Evolutionary conservation across 2,888 invertebrate genomes (phyloP), one percentile per base, ranked within the genome.

Genomic region (Philhelius pedissequus): DNA sequence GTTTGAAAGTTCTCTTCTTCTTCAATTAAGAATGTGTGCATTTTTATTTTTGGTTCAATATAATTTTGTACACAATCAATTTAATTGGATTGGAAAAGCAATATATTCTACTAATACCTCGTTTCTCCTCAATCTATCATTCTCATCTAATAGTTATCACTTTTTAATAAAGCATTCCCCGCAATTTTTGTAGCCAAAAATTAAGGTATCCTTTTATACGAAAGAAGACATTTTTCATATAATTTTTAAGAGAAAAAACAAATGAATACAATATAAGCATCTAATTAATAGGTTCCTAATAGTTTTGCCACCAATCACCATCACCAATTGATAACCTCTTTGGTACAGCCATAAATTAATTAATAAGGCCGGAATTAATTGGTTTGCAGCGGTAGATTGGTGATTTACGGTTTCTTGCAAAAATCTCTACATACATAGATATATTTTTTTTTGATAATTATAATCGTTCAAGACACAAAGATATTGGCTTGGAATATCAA

Each of bases 361-460:
- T 60, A 40, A 60, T 60, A 25, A 40, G 60, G 9, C 38, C 25
- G n/a, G 4, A 38, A 25, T 40, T 38, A 60, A 40, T 60, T 60
- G 25, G 40, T 60, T 56, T 35, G 32, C 32, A 56, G 32, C 32
- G 32, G 25, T 40, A 60, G 60, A 40, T 60, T 40, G 15, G 60
- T 60, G 60, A 60, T 60, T 60, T 60, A 60, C 60, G n/a, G 40
- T 60, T 40, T 52, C 9, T 20, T 22, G 38, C 38, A 40, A 38
- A 25, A 48, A 15, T 4, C 9, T 20, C 15, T 40, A 40, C 8
- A 8, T 8, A 8, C 8, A 8, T 8, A n/a, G 15, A 20, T 20
- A 11, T 32, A 6, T 11, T 30, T 52, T 54, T 54, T 32, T 30
- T 11, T 11, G 5, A 0, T 54, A n/a, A n/a, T 9, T 52, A 2